Base-by-base conservation (phyloP, 2,888 invertebrate genomes). In the Microchrysa polita region DNA sequence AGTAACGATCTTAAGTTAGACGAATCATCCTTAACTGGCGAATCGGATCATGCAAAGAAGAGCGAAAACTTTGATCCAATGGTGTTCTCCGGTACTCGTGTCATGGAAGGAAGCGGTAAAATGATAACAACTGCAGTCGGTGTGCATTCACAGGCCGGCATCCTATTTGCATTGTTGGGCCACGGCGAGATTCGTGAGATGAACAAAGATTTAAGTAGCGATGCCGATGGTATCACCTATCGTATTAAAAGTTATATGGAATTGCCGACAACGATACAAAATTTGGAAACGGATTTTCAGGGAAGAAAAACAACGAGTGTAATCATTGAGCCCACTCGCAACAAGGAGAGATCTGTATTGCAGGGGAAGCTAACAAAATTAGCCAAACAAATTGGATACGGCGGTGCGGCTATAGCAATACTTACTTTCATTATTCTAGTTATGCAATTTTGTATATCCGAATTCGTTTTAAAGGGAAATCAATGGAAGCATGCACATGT, bases 41-140 rank as follows among this genome's bases (percentile, higher is more conserved):
- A 99, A 88, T 98, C 98, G 73, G 99, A 99, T 88, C 98, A 98
- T 89, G 98, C 99, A 79, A 98, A 98, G 87, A 99, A 99, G 86
- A 96, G 97, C 77, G 93, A 95, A 86, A 84, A 89, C 75, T 90
- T 89, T 82, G 98, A 99, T 89, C 98, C 98, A 72, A 96, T 98
- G 94, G 92, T 99, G 83, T 91, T 99, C 83, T 98, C 98, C 81
- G 96, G 96, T 87, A 99, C 99, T 75, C 98, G 99, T 87, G 97
- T 98, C 77, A 99, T 99, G 99, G 99, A 99, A 87, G 99, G 99
- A 77, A 98, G 97, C 78, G 99, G 98, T 75, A 98, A 98, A 88
- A 98, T 98, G 95, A 85, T 99, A 81, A 97, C 99, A 73, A 92
- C 97, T 65, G 99, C 98, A 40, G 99, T 99, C 52, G 99, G 84